These are phyloP conservation scores for Acrossocheilus fasciatus DNA, from an alignment of 2,797 vertebrate species.

Conservation along the genomic window DNA sequence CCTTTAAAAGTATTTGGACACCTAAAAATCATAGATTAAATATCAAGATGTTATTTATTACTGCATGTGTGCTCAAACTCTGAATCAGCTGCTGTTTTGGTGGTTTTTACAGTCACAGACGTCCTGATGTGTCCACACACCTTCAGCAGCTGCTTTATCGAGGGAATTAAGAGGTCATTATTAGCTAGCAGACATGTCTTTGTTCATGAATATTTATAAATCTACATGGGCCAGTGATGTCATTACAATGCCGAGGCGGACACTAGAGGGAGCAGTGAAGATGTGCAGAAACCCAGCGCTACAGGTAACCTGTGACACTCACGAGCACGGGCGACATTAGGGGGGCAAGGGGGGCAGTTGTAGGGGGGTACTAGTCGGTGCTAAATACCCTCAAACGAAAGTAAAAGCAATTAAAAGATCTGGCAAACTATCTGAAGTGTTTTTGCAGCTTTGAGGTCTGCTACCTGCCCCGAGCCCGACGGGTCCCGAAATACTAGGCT, in stretches of 20 bases:
- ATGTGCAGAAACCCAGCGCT: conserved; percentile 15
- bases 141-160: neutral
- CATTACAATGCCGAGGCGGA: neutral
- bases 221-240: conserved; percentile 17
- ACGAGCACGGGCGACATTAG: too few species aligned
- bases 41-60: neutral
- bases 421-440: too few species aligned
- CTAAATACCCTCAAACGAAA: too few species aligned
- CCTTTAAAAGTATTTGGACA: neutral
- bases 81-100: neutral
- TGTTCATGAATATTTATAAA: conserved; percentile 23
- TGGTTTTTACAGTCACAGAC: neutral
- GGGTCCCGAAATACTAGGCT: too few species aligned
- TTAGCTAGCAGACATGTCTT: neutral
- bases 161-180: neutral
- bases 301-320: neutral
- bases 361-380: too few species aligned
- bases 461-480: too few species aligned
- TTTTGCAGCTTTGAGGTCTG: too few species aligned
- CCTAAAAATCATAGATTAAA: neutral
- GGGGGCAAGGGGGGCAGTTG: too few species aligned
- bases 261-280: conserved; percentile 43
- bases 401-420: too few species aligned
- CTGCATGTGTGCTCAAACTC: neutral
- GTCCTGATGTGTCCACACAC: neutral